Evolutionary conservation across 2,888 invertebrate species (phyloP), one percentile per base, ranked within the genome.

Genomic region (Sphinx pinastri): DNA sequence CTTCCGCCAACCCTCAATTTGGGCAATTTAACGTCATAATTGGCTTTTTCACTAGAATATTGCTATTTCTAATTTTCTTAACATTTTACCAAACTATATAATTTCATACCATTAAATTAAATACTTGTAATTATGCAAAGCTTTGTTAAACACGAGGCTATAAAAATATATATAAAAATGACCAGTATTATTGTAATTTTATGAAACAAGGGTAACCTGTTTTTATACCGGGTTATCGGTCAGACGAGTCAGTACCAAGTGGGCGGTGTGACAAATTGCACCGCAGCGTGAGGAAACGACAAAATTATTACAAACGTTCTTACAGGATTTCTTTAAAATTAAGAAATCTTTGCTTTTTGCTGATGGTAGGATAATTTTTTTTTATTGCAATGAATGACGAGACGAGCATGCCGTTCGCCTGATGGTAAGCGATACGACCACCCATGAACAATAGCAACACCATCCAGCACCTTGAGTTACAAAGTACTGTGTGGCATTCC

Each of bases 211-310:
- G 60, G 55, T 19, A 57, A 70, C 63, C 19, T 19, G 47, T 74
- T 79, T 79, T 77, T 75, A 78, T 76, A 79, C 69, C 72, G 70
- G 74, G 74, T 79, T 78, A 79, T 81, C 77, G 79, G 80, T 77
- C 70, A 75, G 74, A 71, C 76, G 68, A 71, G 82, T 82, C 81
- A 78, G 76, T 70, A 60, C 77, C 81, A 81, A 81, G 78, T 76
- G 80, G 79, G 72, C 69, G 58, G 71, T 51, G 67, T 82, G 83
- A 83, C 76, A 82, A 81, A 84, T 81, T 75, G 77, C 73, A 25
- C 49, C 68, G 57, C 58, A 72, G 73, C 81, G 81, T 78, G 78
- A 73, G 70, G 71, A 71, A 69, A 70, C 70, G 71, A 71, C 74
- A 70, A 73, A 73, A 73, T 75, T 74, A 76, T 75, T 25, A 76